Evolutionary conservation across 1,140 invertebrate genomes (phyloP).

Genomic region (Steinernema feltiae): DNA sequence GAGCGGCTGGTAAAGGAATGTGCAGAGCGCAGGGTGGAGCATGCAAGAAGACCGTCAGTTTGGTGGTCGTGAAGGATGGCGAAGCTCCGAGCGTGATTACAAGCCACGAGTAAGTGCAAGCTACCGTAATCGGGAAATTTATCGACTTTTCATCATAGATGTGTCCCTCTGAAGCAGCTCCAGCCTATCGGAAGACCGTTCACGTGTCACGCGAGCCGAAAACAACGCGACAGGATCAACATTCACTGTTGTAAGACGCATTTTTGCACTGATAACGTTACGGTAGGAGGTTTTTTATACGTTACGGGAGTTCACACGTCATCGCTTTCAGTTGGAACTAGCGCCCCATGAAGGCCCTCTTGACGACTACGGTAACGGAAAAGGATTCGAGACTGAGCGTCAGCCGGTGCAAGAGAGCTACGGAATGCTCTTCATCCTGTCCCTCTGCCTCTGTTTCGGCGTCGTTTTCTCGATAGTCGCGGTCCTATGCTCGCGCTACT

Average conservation of each 20-base stretch:
- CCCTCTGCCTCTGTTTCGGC: not conserved
- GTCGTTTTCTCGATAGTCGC: no score
- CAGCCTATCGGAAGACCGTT: not conserved
- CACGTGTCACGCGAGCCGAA: not conserved
- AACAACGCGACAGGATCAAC: not conserved
- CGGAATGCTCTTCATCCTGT: not conserved
- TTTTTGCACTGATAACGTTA: not conserved
- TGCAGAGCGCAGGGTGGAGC: not conserved
- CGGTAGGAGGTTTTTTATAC: constrained; percentile 1
- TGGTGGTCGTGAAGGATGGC: not conserved
- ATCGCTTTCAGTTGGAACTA: no score
- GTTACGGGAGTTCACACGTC: no score
- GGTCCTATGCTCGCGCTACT: no score
- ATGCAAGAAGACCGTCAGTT: not conserved
- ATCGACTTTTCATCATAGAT: not conserved
- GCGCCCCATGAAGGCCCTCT: not conserved
- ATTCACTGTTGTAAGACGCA: not conserved
- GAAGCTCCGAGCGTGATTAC: not conserved
- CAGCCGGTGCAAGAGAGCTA: no score
- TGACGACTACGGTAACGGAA: not conserved
- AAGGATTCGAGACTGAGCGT: no score
- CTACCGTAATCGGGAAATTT: not conserved
- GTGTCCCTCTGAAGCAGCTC: not conserved
- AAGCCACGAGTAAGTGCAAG: not conserved
- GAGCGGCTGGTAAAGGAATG: not conserved